Base-by-base conservation (phyloP, 2,113 vertebrate genomes). In the Xenopus laevis region DNA sequence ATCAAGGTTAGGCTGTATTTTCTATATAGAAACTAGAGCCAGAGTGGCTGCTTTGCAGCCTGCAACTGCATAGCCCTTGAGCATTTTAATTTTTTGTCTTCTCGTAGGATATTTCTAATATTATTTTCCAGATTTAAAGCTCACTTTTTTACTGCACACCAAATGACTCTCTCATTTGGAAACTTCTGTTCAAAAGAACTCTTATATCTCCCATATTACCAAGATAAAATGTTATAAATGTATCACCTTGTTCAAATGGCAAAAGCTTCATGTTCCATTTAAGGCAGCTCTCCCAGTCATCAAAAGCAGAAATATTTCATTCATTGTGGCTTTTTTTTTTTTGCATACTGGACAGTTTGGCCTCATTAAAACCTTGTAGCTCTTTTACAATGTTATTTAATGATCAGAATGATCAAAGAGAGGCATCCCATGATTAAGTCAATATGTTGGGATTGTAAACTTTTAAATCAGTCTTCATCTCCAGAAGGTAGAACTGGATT, bases 381-480 rank as follows among this genome's bases (percentile, higher is more conserved):
- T 63, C 53, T 64, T 76, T 76, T 76, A 76, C 74, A 76, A 70
- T 70, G 59, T 21, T 69, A 69, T 59, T 64, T 69, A 76, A 76
- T 76, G 74, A 70, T 69, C 4, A 61, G 44, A 76, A 76, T 70
- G 74, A 76, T 76, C 74, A 76, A 76, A 76, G 62, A 58, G 74
- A 76, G 59, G 62, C 59, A 63, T 76, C 74, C 74, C 33, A 76
- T 76, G 74, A 76, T 76, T 68, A 76, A 76, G 60, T 64, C 74
- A 76, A 44, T 67, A 76, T 76, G 74, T 64, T 59, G 65, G 68
- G 72, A 74, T 64, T 67, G 58, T 74, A 62, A 62, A 68, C 68
- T 67, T 55, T 45, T 62, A 76, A 69, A 70, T 76, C 66, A 70
- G 66, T 62, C 60, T 21, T 70, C 57, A 76, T 58, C 47, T 76